Percentiles rank a stretch among this genome's conserved stretches.
Conservation (phyloP, 35 echinoderm and acorn worm genomes). For the Ptychodera flava region DNA sequence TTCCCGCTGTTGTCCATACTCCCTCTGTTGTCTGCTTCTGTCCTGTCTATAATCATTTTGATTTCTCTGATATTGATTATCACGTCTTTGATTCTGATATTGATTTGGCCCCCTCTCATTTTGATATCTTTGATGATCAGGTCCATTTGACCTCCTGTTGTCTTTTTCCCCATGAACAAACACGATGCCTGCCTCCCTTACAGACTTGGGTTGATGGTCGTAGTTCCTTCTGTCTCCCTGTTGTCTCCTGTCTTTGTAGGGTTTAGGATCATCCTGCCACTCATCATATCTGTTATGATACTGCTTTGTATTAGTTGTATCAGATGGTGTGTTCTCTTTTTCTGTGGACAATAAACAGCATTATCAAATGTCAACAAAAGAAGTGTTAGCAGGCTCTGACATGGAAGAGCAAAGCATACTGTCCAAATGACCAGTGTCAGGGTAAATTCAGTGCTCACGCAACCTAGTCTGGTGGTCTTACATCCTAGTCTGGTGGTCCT, state of each 20-base stretch:
- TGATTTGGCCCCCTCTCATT: not conserved
- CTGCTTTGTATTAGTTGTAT: too few relatives aligned
- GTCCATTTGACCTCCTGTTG: not conserved
- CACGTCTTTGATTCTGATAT: not conserved
- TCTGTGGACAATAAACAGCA: too few relatives aligned
- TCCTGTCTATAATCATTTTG: not conserved
- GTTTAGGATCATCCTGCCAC: too few relatives aligned
- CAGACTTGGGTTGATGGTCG: constrained; percentile 48
- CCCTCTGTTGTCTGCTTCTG: constrained; percentile 22
- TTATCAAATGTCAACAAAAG: too few relatives aligned
- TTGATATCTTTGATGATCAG: not conserved
- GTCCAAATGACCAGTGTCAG: too few relatives aligned
- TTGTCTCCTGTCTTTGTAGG: not conserved
- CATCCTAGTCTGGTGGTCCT: too few relatives aligned
- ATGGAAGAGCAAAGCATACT: too few relatives aligned
- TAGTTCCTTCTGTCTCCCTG: not conserved
- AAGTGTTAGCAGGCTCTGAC: too few relatives aligned
- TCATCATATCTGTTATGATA: not conserved
- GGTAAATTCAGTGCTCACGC: too few relatives aligned
- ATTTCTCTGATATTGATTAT: not conserved
- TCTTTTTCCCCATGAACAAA: constrained; percentile 59
- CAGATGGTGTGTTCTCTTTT: too few relatives aligned
- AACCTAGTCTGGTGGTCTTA: too few relatives aligned
- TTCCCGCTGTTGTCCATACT: constrained; percentile 24
- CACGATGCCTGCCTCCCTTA: constrained; percentile 66